phyloP scores from a whole-genome alignment of 2,113 vertebrate species.

The Oncorhynchus keta region DNA sequence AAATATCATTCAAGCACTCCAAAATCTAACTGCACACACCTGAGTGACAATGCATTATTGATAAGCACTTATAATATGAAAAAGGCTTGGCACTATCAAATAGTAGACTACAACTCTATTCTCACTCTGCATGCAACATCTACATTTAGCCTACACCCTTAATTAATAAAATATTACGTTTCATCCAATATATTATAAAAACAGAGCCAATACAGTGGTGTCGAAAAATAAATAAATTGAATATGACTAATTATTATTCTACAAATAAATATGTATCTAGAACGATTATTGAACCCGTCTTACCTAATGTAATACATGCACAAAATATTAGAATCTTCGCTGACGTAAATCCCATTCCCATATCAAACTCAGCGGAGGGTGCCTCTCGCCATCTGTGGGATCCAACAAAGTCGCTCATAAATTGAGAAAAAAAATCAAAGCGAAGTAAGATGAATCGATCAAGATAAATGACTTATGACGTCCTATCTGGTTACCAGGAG shows the following conservation, averaged over 20 bases:
- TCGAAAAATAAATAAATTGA: background rate
- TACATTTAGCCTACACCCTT: background rate
- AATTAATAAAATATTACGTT: background rate
- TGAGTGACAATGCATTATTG: background rate
- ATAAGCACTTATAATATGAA: background rate
- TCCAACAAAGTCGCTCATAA: constrained; percentile 38
- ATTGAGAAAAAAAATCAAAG: constrained; percentile 4
- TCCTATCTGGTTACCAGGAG: background rate
- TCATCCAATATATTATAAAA: background rate
- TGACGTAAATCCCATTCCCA: constrained; percentile 73
- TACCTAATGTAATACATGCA: constrained; percentile 59
- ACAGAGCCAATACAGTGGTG: too few species aligned
- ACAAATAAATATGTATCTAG: background rate
- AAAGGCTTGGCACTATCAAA: background rate
- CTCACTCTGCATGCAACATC: background rate
- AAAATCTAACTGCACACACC: background rate
- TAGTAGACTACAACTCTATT: background rate
- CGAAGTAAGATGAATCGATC: constrained; percentile 1
- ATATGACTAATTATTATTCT: background rate
- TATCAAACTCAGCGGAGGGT: constrained; percentile 55
- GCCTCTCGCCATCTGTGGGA: constrained; percentile 38
- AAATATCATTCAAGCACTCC: background rate
- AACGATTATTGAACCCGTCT: constrained; percentile 21
- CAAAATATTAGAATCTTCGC: constrained; percentile 61
- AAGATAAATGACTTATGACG: background rate